Conservation (phyloP, 2,888 invertebrate species). For the Candidula unifasciata region DNA sequence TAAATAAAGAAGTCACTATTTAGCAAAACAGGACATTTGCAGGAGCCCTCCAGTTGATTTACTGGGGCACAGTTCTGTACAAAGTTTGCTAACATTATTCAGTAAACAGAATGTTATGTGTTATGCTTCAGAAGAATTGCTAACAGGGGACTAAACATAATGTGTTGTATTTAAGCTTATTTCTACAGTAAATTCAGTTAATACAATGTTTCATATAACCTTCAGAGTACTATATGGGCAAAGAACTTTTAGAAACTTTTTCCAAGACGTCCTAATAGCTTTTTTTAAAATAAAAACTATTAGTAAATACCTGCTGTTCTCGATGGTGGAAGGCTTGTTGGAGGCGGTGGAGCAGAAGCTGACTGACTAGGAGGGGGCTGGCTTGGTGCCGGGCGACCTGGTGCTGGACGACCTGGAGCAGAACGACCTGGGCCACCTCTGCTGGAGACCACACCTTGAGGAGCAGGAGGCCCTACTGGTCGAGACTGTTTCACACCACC, state of each 20-base stretch:
- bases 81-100: no score
- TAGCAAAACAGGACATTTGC: no score
- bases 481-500: slow-evolving; percentile 40
- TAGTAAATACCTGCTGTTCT: slow-evolving; percentile 52
- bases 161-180: no score
- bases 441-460: slow-evolving; percentile 48
- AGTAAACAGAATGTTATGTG: background rate
- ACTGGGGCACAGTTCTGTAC: no score
- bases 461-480: slow-evolving; percentile 40
- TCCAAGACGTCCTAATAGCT: background rate
- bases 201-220: background rate
- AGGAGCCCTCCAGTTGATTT: no score
- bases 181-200: no score
- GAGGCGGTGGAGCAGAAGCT: slow-evolving; percentile 55
- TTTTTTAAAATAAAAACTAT: background rate
- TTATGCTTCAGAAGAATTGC: no score
- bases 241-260: no score
- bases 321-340: slow-evolving; percentile 55
- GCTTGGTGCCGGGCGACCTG: slow-evolving; percentile 42
- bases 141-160: no score
- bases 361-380: slow-evolving; percentile 40
- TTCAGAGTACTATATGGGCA: no score
- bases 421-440: slow-evolving; percentile 44
- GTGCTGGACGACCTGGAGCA: slow-evolving; percentile 48
- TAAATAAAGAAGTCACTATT: no score